These are phyloP conservation scores for Dendrophyllia cribrosa DNA, from an alignment of 64 coral and sea anemone species.

Conservation along the genomic window DNA sequence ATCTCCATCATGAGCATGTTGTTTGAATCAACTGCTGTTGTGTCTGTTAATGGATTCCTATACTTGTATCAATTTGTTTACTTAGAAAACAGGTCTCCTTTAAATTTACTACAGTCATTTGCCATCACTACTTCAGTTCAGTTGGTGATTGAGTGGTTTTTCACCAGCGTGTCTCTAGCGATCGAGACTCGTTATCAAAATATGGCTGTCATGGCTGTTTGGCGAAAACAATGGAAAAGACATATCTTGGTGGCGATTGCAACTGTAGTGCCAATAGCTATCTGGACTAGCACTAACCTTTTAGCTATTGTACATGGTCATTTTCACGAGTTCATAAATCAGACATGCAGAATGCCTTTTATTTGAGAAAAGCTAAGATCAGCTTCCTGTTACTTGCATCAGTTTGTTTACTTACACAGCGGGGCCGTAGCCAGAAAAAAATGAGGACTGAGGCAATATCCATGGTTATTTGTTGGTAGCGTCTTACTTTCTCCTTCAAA, in stretches of 20 bases:
- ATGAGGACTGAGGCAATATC: no score
- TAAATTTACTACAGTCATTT: neutral
- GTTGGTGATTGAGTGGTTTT: constrained; percentile 2
- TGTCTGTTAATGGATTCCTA: neutral
- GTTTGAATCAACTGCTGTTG: constrained; percentile 13
- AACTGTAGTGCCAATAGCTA: neutral
- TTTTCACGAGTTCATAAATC: neutral
- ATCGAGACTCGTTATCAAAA: constrained; percentile 19
- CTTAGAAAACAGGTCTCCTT: neutral
- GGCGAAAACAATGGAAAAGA: neutral
- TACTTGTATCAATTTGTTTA: constrained; percentile 1
- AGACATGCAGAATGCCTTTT: constrained; percentile 1
- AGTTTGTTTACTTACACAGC: no score
- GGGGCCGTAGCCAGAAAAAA: no score
- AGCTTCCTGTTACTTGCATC: no score
- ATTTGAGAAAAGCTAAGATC: neutral
- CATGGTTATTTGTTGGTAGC: no score
- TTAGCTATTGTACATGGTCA: neutral
- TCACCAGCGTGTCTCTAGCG: neutral
- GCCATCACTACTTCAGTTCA: neutral
- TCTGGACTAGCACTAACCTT: neutral
- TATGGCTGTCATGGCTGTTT: constrained; percentile 37
- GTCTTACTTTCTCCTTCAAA: no score
- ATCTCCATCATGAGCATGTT: constrained; percentile 5
- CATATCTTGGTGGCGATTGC: neutral